Evolutionary conservation across 2,888 invertebrate genomes (phyloP), one percentile per base, ranked within the genome.

Genomic region (Aporophyla lueneburgensis): DNA sequence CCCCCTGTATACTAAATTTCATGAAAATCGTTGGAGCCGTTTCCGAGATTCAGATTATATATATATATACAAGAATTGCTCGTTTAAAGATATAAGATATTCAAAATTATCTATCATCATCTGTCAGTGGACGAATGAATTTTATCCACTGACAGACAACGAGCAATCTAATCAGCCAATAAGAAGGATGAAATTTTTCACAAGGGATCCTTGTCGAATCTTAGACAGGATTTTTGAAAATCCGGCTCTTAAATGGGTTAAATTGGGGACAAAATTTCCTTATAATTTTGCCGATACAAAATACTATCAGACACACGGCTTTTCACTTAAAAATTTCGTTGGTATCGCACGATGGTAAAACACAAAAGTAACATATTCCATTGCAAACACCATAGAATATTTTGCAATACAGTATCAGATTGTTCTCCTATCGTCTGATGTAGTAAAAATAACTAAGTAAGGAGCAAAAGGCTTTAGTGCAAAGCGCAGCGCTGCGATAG

Each of bases 381-480:
- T 77, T 82, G 59, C 7, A 59, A 43, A n/a, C 12, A 61, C 10
- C 9, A 51, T n/a, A 21, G 5, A n/a, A 19, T 54, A 62, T 53
- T 58, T 65, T 66, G 5, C 5, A 27, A 46, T 10, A 14, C n/a
- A 54, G 24, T 63, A 65, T 61, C 24, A 3, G n/a, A 71, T 74
- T 79, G 59, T n/a, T 53, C 6, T 21, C 21, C 56, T 46, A 69
- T 53, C 61, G 40, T 46, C 2, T 82, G 59, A 56, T 9, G 5
- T 21, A 66, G 46, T 59, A 59, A 70, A 71, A 82, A 62, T 73
- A 75, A 53, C 75, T 46, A 33, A 46, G 27, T 51, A 49, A 74
- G 63, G 61, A 80, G 40, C 24, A 65, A 69, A 71, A 66, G 54
- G 46, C 54, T 78, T 62, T 53, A 71, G 61, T 74, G 49, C 61